phyloP scores from a whole-genome alignment of 2,797 vertebrate species.

The Coregonus suidteri region DNA sequence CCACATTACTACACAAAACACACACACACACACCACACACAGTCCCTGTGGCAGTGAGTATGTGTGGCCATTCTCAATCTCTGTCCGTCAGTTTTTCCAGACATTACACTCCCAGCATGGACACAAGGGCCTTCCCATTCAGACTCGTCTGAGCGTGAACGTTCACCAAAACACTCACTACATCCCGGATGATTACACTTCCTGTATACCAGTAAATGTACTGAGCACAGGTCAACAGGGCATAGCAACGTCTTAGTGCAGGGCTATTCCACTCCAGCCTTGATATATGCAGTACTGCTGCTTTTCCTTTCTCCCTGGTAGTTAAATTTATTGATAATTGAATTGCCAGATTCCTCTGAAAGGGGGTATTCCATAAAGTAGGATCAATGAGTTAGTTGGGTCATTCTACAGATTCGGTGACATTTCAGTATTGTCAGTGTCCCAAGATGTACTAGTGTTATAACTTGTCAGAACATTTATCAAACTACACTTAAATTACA shows the following conservation, averaged over 20 bases:
- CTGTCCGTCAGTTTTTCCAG: constrained; percentile 47
- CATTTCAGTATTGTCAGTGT: too few relatives aligned
- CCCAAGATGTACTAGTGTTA: too few relatives aligned
- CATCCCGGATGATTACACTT: constrained; percentile 56
- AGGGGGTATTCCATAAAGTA: too few relatives aligned
- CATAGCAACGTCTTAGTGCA: constrained; percentile 6
- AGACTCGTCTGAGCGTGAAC: constrained; percentile 54
- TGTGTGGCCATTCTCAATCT: constrained; percentile 34
- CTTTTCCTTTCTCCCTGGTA: too few relatives aligned
- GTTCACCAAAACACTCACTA: constrained; percentile 40
- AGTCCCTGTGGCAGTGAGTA: constrained; percentile 27
- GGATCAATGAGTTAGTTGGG: too few relatives aligned
- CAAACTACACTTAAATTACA: too few relatives aligned
- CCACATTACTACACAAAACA: constrained; percentile 19
- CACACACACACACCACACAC: constrained; percentile 44
- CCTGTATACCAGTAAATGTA: constrained; percentile 58
- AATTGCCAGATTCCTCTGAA: too few relatives aligned
- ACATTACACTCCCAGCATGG: constrained; percentile 59
- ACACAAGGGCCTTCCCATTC: constrained; percentile 61
- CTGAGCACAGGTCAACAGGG: constrained; percentile 46
- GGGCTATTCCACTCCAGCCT: not conserved
- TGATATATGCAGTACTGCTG: too few relatives aligned
- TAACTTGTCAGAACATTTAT: too few relatives aligned
- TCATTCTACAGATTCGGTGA: too few relatives aligned
- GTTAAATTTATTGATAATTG: too few relatives aligned